A percentile compares a stretch with the other conserved stretches of the same genome.
Conservation (phyloP, 2,113 vertebrate genomes). For the Siniperca chuatsi region DNA sequence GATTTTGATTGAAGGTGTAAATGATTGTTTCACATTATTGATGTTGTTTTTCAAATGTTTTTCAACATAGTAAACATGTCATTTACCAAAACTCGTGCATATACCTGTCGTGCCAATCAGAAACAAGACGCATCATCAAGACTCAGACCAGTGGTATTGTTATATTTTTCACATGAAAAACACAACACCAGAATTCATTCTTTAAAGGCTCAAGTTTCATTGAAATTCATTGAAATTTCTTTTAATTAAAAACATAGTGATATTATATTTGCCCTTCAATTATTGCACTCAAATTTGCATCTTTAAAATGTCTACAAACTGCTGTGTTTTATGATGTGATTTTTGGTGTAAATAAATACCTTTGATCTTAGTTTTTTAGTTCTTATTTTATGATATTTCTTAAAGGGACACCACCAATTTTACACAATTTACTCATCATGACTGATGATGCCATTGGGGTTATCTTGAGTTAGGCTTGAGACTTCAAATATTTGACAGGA, state of each 20-base stretch:
- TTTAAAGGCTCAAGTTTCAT: too few species aligned
- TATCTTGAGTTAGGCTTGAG: background rate
- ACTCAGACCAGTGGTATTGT: background rate
- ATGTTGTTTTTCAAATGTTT: background rate
- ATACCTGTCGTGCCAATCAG: slow-evolving; percentile 2
- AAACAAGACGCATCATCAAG: background rate
- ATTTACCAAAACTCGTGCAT: background rate
- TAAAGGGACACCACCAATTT: background rate
- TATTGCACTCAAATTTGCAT: background rate
- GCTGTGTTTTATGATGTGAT: too few species aligned
- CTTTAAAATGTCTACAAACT: background rate
- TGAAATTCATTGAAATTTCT: background rate
- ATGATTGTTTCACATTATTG: background rate
- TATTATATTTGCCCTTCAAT: background rate
- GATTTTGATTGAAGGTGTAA: background rate
- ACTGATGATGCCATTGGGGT: background rate
- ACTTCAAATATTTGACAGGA: background rate
- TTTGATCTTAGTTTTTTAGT: background rate
- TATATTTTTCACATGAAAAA: background rate
- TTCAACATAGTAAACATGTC: background rate
- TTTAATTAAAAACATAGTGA: background rate
- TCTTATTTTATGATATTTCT: background rate
- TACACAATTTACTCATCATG: background rate
- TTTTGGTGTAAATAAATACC: background rate
- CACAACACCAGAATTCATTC: background rate